A percentile compares a stretch with the other conserved stretches of the same genome.
phyloP scores from a whole-genome alignment of 2,113 vertebrate genomes.

The Callorhinus ursinus region DNA sequence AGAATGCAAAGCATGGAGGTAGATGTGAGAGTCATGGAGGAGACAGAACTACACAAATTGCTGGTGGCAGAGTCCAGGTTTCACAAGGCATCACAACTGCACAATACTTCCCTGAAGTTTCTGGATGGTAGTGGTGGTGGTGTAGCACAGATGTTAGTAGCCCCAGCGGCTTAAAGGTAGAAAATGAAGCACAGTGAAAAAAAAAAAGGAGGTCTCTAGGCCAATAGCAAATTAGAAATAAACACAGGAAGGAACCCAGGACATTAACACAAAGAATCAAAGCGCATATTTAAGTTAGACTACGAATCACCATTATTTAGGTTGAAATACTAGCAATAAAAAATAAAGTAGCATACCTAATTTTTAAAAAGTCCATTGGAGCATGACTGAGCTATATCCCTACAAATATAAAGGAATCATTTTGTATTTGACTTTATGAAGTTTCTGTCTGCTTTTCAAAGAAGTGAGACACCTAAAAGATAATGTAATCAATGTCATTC shows the following conservation, averaged over 20 bases:
- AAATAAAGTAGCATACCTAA: not conserved
- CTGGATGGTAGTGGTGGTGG: not conserved
- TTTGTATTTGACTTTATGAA: not conserved
- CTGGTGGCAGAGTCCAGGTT: not conserved
- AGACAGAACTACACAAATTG: rapidly evolving
- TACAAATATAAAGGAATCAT: not conserved
- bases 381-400: not conserved
- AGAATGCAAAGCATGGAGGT: rapidly evolving
- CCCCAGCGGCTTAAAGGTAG: not conserved
- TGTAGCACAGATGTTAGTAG: not conserved
- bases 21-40: not conserved
- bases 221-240: not conserved
- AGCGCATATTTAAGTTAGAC: not conserved
- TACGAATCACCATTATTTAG: not conserved
- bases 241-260: not conserved
- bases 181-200: not conserved
- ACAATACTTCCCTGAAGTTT: not conserved
- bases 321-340: not conserved
- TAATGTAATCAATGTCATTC: not conserved
- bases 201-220: not conserved
- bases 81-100: not conserved
- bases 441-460: not conserved
- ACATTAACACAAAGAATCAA: not conserved
- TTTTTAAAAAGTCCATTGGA: not conserved
- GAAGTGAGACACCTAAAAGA: not conserved